phyloP scores from a whole-genome alignment of 2,888 invertebrate species.

The Cantharis flavilabris region DNA sequence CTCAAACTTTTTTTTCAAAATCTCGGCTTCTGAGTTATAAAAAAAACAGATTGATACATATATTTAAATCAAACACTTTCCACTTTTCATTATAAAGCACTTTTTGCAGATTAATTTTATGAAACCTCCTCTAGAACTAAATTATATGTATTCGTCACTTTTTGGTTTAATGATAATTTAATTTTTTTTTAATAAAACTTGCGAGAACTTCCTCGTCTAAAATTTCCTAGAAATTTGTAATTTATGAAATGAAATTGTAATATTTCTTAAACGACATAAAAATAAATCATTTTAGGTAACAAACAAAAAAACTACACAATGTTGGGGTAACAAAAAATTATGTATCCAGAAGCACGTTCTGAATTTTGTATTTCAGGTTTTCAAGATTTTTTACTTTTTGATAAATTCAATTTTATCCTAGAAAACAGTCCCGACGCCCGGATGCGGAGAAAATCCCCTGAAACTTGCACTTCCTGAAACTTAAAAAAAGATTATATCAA shows the following conservation, averaged over 20 bases:
- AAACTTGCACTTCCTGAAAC: not conserved
- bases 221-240: not conserved
- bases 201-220: not conserved
- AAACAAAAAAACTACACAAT: not conserved
- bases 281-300: not conserved
- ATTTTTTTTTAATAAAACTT: too few species aligned
- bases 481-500: not conserved
- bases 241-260: not conserved
- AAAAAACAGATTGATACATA: not conserved
- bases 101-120: not conserved
- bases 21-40: not conserved
- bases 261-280: not conserved
- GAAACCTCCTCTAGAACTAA: not conserved
- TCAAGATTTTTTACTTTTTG: not conserved
- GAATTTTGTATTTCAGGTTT: not conserved
- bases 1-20: not conserved
- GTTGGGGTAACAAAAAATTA: not conserved
- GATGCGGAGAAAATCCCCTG: not conserved
- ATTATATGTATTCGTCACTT: too few species aligned
- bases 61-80: not conserved
- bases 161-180: too few species aligned
- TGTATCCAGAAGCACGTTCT: not conserved
- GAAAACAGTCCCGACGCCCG: not conserved
- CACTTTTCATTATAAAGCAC: not conserved
- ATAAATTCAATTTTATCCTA: not conserved